Conservation (phyloP, 2,113 vertebrate genomes). For the Gulo gulo region DNA sequence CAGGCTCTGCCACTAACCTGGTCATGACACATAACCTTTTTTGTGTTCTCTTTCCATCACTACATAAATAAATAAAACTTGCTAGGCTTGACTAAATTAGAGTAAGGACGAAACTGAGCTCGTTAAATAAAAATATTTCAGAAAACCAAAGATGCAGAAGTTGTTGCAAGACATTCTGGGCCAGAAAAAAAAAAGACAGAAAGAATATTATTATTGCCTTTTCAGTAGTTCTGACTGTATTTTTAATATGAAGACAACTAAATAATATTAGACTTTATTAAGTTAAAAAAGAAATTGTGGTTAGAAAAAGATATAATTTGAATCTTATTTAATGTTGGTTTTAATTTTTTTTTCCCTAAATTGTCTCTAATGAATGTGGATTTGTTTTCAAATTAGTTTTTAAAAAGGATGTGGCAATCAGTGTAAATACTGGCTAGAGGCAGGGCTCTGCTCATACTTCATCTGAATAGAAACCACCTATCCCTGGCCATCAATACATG, state of each 20-base stretch:
- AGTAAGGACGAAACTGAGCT: background rate
- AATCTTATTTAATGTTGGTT: slow-evolving; percentile 39
- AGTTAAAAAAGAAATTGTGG: background rate
- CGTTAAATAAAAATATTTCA: slow-evolving; percentile 20
- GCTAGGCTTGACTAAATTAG: background rate
- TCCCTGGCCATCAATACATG: slow-evolving; percentile 21
- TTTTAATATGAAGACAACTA: slow-evolving; percentile 17
- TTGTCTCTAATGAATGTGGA: background rate
- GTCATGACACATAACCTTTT: background rate
- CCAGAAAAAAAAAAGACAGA: background rate
- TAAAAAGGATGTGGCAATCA: slow-evolving; percentile 33
- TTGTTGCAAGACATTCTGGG: background rate
- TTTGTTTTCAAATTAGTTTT: slow-evolving; percentile 41
- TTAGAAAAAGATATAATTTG: background rate
- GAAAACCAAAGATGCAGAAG: background rate
- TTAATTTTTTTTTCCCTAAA: background rate
- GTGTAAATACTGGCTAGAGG: background rate
- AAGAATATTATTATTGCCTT: background rate
- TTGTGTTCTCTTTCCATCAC: background rate
- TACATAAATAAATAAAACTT: background rate
- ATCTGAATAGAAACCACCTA: slow-evolving; percentile 60
- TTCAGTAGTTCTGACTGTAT: background rate
- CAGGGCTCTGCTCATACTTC: slow-evolving; percentile 32
- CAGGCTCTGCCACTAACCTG: background rate
- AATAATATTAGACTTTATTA: background rate